Base-by-base conservation (phyloP, 2,888 invertebrate genomes). In the Xanthorhoe spadicearia region DNA sequence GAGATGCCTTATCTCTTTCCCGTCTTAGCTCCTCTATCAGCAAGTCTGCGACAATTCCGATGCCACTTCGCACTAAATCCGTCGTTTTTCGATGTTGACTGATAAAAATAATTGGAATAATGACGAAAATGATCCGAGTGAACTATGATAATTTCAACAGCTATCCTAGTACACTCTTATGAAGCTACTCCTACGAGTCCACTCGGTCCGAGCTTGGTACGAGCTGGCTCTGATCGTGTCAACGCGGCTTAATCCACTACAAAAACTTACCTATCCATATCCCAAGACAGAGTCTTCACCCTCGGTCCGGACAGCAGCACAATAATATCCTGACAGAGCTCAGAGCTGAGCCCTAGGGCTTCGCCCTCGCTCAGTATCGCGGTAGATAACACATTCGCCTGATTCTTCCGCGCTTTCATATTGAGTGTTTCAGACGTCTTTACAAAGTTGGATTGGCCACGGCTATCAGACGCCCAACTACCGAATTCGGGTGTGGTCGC, bases 241-340 rank as follows among this genome's bases (percentile, higher is more conserved):
- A n/a, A n/a, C n/a, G n/a, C n/a, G n/a, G n/a, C n/a, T 23, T 23
- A 23, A 10, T n/a, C 13, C 6, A 48, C 15, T 15, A 15, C 13
- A 15, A 28, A 60, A 17, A 56, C 75, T 61, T 56, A 93, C 92
- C 92, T 86, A 64, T 91, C 86, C 84, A 95, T 89, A 61, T 95
- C 94, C 96, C 96, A 97, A 6, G 94, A 95, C 1, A 97, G 90
- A 52, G 95, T 94, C 78, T 96, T 96, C 72, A 96, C 94, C 55
- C 97, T 89, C 0, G 96, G 96, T 75, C 96, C 95, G 56, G 95
- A 95, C 15, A 96, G 85, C 64, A 96, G 93, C 6, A 96, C 95
- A 1, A 95, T 94, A 17, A 97, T 88, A 83, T 96, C 96, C 81
- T 96, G 95, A 78, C 95, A 95, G 38, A 96, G 81, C 68, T 95